phyloP scores from a whole-genome alignment of 2,888 invertebrate genomes.

The Liposcelis brunnea region DNA sequence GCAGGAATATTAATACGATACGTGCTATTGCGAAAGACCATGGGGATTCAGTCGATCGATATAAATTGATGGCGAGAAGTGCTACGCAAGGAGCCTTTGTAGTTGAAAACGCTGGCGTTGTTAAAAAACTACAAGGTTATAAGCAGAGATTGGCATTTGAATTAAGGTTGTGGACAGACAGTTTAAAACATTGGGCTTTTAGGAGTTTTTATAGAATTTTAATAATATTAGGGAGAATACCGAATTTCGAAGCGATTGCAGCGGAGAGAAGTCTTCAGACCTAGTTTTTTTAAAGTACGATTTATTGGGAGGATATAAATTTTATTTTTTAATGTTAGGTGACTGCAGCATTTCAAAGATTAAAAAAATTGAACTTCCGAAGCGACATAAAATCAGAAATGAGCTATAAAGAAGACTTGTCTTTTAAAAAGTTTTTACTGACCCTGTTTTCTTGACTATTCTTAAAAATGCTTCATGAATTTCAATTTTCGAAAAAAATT shows the following conservation, averaged over 20 bases:
- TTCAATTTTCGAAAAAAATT: too few relatives aligned
- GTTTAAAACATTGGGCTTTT: background rate
- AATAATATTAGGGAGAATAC: background rate
- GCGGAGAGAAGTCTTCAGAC: background rate
- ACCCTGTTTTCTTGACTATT: too few relatives aligned
- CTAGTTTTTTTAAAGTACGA: too few relatives aligned
- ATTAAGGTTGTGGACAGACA: constrained; percentile 15
- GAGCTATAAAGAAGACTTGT: too few relatives aligned
- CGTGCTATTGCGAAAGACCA: constrained; percentile 48
- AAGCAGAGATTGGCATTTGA: constrained; percentile 25
- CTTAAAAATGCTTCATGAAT: too few relatives aligned
- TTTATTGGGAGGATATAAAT: too few relatives aligned
- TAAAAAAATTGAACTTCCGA: too few relatives aligned
- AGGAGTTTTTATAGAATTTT: background rate
- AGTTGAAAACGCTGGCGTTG: constrained; percentile 16
- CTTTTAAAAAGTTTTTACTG: too few relatives aligned
- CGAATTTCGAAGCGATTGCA: background rate
- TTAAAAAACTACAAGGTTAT: constrained; percentile 15
- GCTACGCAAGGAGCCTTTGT: constrained; percentile 31
- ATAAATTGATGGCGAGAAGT: constrained; percentile 41
- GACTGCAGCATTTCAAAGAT: too few relatives aligned
- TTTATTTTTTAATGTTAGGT: too few relatives aligned
- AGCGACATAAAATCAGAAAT: too few relatives aligned
- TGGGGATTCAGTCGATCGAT: constrained; percentile 49
- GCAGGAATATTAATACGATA: constrained; percentile 56